A percentile compares a stretch with the other conserved stretches of the same genome.
These are phyloP conservation scores for Gobius niger DNA, from an alignment of 2,113 vertebrate genomes.

Conservation along the genomic window DNA sequence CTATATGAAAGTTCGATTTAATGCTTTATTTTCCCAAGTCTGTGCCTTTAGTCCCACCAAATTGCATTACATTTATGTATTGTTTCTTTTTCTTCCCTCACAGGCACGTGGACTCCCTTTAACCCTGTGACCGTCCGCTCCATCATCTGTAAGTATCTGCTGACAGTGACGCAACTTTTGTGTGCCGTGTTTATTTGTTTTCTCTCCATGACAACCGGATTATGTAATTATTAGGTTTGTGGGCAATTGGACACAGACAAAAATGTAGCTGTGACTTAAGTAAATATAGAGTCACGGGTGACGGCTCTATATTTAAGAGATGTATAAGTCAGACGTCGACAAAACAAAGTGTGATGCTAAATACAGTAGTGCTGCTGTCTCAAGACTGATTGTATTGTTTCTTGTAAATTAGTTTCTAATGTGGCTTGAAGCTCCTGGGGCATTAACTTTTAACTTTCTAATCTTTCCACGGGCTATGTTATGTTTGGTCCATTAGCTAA, in stretches of 20 bases:
- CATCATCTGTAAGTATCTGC: conserved; percentile 88
- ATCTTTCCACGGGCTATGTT: neutral
- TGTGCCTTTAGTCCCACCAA: too few relatives aligned
- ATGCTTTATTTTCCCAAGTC: too few relatives aligned
- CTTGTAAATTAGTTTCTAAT: too few relatives aligned
- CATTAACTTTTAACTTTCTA: neutral
- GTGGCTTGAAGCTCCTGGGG: neutral
- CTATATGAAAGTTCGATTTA: too few relatives aligned
- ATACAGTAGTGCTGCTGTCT: conserved; percentile 1
- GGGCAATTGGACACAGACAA: neutral
- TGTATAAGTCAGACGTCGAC: too few relatives aligned
- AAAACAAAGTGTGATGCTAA: too few relatives aligned
- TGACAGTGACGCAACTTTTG: neutral
- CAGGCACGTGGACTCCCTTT: conserved; percentile 98
- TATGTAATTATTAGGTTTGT: conserved; percentile 14
- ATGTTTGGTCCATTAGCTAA: too few relatives aligned
- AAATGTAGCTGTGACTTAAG: conserved; percentile 8
- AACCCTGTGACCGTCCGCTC: conserved; percentile 95
- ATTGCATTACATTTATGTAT: too few relatives aligned
- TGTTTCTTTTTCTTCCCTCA: conserved; percentile 18
- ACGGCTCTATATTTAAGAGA: too few relatives aligned
- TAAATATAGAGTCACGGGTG: too few relatives aligned
- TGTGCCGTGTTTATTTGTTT: conserved; percentile 39
- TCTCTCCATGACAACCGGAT: conserved; percentile 35
- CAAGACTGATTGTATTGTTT: conserved; percentile 13